Base-by-base conservation (phyloP, 2,888 invertebrate species). In the Vannuccia rotundouncinata region DNA sequence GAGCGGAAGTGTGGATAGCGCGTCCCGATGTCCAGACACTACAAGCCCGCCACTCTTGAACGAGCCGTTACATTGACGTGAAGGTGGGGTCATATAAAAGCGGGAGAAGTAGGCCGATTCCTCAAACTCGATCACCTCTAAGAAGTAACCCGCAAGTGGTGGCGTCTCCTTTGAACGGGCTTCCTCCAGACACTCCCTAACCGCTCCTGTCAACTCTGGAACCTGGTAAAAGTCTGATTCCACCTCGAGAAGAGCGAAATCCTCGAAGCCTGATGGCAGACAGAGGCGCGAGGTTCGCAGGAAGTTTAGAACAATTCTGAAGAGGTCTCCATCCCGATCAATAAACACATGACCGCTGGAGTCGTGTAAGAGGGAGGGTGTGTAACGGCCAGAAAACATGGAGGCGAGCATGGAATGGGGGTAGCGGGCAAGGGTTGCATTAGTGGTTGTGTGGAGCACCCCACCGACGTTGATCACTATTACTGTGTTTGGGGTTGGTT, bases 321-420 rank as follows among this genome's bases (percentile, higher is more conserved):
- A 99, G 93, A 96, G 94, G 83, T 93, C 94, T 0, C 98, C 97
- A 87, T 99, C 98, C 77, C 98, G 91, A 90, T 99, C 98, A 85
- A 99, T 95, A 90, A 98, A 99, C 89, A 98, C 97, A 88, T 99
- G 96, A 87, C 97, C 96, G 89, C 97, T 97, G 84, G 97, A 89
- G 1, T 94, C 94, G 88, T 97, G 97, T 88, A 97, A 89, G 22
- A 97, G 95, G 84, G 97, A 95, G 1, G 97, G 96, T n/a, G n/a
- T n/a, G 85, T 96, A 94, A 84, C 87, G 84, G 0, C 87, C 87
- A 82, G 86, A 86, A 81, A 87, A 87, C 84, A 87, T 84, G 77
- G 85, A 85, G 2, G 86, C 85, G 31, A 87, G 81, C 87, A 87
- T 86, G 25, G 85, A 85, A 82, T 87, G 86, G 2, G 85, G 84